Conservation (phyloP, 2,113 vertebrate species). For the Percopsis transmontana region DNA sequence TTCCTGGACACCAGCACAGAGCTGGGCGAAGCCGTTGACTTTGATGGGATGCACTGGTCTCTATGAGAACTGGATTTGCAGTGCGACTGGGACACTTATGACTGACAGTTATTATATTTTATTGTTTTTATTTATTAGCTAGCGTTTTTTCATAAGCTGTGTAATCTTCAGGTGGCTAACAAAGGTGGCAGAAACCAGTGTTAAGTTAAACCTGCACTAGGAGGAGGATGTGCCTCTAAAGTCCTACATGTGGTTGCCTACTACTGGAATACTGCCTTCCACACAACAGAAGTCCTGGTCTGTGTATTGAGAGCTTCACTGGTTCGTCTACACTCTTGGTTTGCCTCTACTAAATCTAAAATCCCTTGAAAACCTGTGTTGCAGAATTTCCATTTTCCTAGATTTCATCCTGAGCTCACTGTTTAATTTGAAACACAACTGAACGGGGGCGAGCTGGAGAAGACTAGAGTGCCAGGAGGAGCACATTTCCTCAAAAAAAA, state of each 20-base stretch:
- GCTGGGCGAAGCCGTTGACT: conserved; percentile 83
- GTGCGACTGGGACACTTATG: conserved; percentile 7
- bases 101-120: conserved; percentile 20
- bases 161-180: conserved; percentile 41
- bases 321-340: not conserved
- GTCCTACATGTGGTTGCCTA: conserved; percentile 58
- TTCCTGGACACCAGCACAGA: conserved; percentile 90
- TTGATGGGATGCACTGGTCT: conserved; percentile 89
- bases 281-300: conserved; percentile 27
- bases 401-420: no score
- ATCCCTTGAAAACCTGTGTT: conserved; percentile 22
- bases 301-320: conserved; percentile 5
- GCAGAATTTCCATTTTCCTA: no score
- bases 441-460: no score
- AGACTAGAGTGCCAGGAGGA: no score
- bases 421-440: no score
- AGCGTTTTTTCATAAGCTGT: conserved; percentile 50
- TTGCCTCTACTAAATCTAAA: not conserved
- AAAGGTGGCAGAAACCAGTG: conserved; percentile 1
- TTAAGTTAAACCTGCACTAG: conserved; percentile 42
- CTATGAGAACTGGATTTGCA: conserved; percentile 73
- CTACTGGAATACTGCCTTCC: conserved; percentile 30
- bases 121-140: conserved; percentile 54
- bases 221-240: conserved; percentile 52
- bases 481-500: no score